Conservation (phyloP, 2,797 vertebrate species). For the Crax fasciolata region DNA sequence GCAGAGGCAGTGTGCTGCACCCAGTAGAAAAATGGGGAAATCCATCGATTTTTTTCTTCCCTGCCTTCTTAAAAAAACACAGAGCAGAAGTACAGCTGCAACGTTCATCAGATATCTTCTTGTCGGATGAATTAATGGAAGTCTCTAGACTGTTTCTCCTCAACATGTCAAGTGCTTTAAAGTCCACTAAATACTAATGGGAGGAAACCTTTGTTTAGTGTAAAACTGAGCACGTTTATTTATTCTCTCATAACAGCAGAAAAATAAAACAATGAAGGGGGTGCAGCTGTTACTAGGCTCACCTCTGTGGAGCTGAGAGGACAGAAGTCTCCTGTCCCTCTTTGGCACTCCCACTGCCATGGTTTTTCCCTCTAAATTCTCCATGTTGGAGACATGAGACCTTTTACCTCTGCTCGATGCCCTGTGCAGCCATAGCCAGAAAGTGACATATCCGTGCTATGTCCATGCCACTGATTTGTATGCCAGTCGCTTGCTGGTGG, state of each 20-base stretch:
- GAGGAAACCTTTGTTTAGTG: not conserved
- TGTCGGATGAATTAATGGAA: not conserved
- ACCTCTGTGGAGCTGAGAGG: not conserved
- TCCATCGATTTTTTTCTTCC: not conserved
- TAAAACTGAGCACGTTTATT: not conserved
- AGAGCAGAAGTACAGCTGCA: not conserved
- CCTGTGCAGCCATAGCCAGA: not conserved
- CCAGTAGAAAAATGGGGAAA: not conserved
- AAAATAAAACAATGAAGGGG: not conserved
- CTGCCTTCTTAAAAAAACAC: not conserved
- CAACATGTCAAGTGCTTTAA: not conserved
- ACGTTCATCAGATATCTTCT: not conserved
- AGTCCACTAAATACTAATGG: not conserved
- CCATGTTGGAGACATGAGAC: not conserved
- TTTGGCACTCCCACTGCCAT: rapidly evolving
- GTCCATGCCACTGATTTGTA: too few species aligned
- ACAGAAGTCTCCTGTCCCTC: rapidly evolving
- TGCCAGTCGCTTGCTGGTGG: rapidly evolving
- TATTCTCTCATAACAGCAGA: not conserved
- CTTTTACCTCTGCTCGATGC: too few species aligned
- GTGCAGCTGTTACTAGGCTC: rapidly evolving
- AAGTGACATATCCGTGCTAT: rapidly evolving
- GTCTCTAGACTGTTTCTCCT: not conserved
- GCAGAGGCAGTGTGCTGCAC: rapidly evolving
- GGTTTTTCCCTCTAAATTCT: not conserved